Evolutionary conservation across 2,888 invertebrate genomes (phyloP).

Genomic region (Brachycybe producta): DNA sequence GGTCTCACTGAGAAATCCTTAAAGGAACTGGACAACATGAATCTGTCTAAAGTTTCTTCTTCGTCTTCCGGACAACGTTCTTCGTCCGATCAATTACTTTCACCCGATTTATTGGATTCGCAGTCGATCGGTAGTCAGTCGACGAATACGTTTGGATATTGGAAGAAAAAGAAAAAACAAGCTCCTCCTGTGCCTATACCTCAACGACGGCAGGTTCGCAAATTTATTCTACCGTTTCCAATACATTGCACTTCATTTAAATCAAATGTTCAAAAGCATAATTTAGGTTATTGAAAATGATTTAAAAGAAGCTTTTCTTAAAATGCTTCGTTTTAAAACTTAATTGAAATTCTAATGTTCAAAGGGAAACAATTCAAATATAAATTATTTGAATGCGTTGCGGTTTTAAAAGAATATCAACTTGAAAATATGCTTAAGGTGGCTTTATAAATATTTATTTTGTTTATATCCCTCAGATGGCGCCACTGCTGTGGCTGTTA

Average conservation of each 20-base stretch:
- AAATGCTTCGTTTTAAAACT: no score
- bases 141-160: constrained; percentile 44
- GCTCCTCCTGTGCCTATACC: constrained; percentile 65
- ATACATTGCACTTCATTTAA: neutral
- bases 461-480: no score
- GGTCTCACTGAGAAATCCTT: constrained; percentile 13
- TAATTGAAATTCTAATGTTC: no score
- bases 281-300: no score
- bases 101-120: neutral
- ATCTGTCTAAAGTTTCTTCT: neutral
- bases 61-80: neutral
- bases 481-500: no score
- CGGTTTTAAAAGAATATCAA: no score
- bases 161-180: constrained; percentile 64
- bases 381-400: no score
- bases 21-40: constrained; percentile 18
- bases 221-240: constrained; percentile 19
- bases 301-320: no score
- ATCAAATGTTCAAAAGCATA: no score
- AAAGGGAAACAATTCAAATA: no score
- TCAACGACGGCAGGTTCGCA: constrained; percentile 46
- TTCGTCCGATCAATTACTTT: neutral
- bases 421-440: no score
- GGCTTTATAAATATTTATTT: no score
- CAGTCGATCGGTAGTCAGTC: neutral